These are phyloP conservation scores for Martes martes DNA, from an alignment of 2,113 vertebrate species.

Conservation along the genomic window DNA sequence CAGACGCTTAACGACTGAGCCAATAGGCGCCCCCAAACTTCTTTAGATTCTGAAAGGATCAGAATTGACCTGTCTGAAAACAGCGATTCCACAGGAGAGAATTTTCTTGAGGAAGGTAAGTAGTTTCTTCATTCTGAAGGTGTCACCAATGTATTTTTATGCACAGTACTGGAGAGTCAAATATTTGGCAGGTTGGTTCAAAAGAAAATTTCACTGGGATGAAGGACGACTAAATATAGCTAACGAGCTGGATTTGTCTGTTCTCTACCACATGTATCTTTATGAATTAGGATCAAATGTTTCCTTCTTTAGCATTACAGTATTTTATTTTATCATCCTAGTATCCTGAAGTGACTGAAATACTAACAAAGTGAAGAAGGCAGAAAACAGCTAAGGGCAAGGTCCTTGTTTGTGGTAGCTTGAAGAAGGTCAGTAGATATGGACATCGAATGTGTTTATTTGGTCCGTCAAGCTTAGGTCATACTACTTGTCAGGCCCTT, in stretches of 20 bases:
- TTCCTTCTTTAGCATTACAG: background rate
- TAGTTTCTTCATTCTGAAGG: background rate
- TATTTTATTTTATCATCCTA: background rate
- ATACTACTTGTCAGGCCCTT: background rate
- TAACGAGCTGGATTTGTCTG: background rate
- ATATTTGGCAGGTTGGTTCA: constrained; percentile 10
- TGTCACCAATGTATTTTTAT: background rate
- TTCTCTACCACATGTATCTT: background rate
- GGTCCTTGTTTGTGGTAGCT: background rate
- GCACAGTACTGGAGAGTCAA: background rate
- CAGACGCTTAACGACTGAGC: no score
- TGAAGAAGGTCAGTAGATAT: background rate
- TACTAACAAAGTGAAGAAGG: background rate
- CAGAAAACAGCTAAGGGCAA: background rate
- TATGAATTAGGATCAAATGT: background rate
- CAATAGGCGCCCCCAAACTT: background rate
- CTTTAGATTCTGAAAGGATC: background rate
- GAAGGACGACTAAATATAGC: background rate
- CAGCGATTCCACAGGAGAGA: background rate
- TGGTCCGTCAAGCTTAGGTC: background rate
- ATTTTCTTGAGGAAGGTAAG: background rate
- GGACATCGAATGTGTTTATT: background rate
- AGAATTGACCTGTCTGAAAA: background rate
- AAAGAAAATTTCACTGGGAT: constrained; percentile 23
- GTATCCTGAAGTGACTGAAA: background rate